Percentiles rank a stretch among this genome's conserved stretches.
Evolutionary conservation across 2,113 vertebrate species (phyloP).

Genomic region (Pelvicachromis taeniatus): DNA sequence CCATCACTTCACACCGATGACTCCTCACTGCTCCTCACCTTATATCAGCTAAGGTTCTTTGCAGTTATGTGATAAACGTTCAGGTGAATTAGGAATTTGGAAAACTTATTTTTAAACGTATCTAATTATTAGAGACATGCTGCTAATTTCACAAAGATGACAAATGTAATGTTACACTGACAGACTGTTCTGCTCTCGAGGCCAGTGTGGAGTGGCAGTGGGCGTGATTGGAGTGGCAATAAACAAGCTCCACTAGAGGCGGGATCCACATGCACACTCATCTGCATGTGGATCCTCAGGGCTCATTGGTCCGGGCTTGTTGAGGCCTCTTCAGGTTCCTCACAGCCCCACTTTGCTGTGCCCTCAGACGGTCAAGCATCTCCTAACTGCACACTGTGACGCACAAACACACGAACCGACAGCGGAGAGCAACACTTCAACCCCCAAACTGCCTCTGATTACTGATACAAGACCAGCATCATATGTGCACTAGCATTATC

Average conservation of each 20-base stretch:
- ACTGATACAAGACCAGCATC: background rate
- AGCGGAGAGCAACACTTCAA: slow-evolving; percentile 10
- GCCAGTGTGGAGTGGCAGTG: background rate
- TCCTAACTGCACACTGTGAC: slow-evolving; percentile 28
- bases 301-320: slow-evolving; percentile 23
- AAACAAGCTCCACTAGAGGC: background rate
- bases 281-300: slow-evolving; percentile 24
- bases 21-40: background rate
- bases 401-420: slow-evolving; percentile 36
- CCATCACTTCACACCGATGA: background rate
- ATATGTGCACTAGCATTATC: background rate
- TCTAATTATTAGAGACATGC: background rate
- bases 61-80: background rate
- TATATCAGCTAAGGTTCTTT: background rate
- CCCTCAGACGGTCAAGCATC: slow-evolving; percentile 32
- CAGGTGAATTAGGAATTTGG: background rate
- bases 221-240: slow-evolving; percentile 11
- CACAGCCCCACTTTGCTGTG: background rate
- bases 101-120: background rate
- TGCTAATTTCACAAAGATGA: background rate
- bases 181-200: background rate
- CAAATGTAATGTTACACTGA: background rate
- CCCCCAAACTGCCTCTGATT: background rate
- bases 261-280: slow-evolving; percentile 20
- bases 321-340: slow-evolving; percentile 30